Evolutionary conservation across 2,113 vertebrate species (phyloP), one percentile per base, ranked within the genome.

Genomic region (Entosphenus tridentatus): DNA sequence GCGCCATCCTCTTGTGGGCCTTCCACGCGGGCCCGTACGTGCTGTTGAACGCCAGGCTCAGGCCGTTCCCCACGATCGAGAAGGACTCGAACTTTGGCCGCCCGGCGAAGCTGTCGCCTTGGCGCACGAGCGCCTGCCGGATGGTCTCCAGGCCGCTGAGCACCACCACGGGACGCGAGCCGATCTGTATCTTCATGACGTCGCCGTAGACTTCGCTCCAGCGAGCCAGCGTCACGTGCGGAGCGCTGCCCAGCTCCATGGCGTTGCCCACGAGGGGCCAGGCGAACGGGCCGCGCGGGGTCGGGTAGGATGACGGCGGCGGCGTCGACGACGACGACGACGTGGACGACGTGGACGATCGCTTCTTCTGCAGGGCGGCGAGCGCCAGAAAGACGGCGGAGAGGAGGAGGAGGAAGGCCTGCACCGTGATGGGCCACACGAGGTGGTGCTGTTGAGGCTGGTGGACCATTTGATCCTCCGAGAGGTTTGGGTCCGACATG

Each of bases 91-190:
- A 77, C 73, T 86, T 76, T 0, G 91, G 91, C 1, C 91, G 82
- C 1, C 87, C 84, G 2, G 85, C 73, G 72, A 96, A 96, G 2
- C 86, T 87, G 0, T 95, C 86, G 0, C 81, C 88, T 73, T 93
- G 85, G 71, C 77, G 82, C 74, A 89, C 75, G 67, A 95, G 80
- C 2, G 91, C 91, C 73, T 88, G 87, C 5, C 69, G 76, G 57
- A 92, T 72, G 13, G 80, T 84, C 10, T 89, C 82, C 21, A 70
- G 73, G 57, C 87, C 82, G 0, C 84, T 86, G 69, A 96, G 77
- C 72, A 96, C 86, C n/a, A 95, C 74, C 14, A 96, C 86, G 0
- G 87, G 86, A 0, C 83, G 84, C 59, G 70, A 80, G 72, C 91
- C 91, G 0, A 96, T 85, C 71, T 77, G 82, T 68, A 96, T 76